A percentile compares a stretch with the other conserved stretches of the same genome.
These are phyloP conservation scores for Phalacrocorax carbo DNA, from an alignment of 2,113 vertebrate species.

Conservation along the genomic window DNA sequence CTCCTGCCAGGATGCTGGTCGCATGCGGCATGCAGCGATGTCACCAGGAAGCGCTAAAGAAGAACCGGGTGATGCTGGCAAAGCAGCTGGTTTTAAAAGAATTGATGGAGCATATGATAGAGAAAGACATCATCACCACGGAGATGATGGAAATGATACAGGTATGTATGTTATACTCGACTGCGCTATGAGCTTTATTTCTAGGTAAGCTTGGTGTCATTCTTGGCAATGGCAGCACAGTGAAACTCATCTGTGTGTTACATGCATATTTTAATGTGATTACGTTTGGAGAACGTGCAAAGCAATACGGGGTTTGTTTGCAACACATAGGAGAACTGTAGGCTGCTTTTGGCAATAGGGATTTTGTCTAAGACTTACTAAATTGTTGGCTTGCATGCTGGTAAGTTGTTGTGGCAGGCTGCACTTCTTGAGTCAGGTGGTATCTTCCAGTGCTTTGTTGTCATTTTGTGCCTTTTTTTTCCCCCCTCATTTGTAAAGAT, in stretches of 20 bases:
- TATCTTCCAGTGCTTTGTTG: not conserved
- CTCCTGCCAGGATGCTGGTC: constrained; percentile 22
- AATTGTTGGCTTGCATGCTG: rapidly evolving
- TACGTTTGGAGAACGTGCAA: rapidly evolving
- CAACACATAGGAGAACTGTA: rapidly evolving
- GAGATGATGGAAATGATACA: constrained; percentile 78
- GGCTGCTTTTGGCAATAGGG: not conserved
- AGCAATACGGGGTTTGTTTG: rapidly evolving
- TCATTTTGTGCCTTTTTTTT: not conserved
- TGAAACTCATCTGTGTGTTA: rapidly evolving
- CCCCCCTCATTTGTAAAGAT: not conserved
- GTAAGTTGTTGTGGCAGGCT: not conserved
- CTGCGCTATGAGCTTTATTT: rapidly evolving
- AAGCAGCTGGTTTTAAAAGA: constrained; percentile 73
- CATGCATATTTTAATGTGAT: rapidly evolving
- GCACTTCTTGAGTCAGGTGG: rapidly evolving
- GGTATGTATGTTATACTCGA: not conserved
- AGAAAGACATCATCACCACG: constrained; percentile 73
- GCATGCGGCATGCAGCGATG: constrained; percentile 73
- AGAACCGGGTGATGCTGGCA: constrained; percentile 72
- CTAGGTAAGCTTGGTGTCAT: rapidly evolving
- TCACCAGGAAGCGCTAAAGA: constrained; percentile 76
- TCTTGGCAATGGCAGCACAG: rapidly evolving
- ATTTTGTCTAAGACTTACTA: not conserved
- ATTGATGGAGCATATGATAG: constrained; percentile 74